These are phyloP conservation scores for Gnathonemus longibarbis DNA, from an alignment of 2,113 vertebrate genomes.

Conservation along the genomic window DNA sequence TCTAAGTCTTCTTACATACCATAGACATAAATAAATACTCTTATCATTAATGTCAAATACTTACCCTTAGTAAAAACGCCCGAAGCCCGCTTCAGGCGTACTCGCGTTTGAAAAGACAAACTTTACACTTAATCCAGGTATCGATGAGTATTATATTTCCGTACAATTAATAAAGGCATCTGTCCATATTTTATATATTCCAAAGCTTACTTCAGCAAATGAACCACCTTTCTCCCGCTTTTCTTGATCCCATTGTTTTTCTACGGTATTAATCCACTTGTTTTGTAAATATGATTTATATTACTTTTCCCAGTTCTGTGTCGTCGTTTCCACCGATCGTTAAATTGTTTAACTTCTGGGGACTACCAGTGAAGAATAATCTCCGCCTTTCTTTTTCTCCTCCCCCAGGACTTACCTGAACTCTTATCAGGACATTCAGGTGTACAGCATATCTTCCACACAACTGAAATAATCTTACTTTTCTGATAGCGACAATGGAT, in stretches of 20 bases:
- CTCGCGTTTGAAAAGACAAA: not conserved
- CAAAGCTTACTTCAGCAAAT: not conserved
- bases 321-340: not conserved
- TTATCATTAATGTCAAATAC: not conserved
- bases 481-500: not conserved
- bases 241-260: not conserved
- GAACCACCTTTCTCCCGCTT: not conserved
- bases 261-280: not conserved
- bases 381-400: conserved; percentile 27
- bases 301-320: not conserved
- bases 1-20: not conserved
- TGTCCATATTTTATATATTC: not conserved
- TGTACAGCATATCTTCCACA: not conserved
- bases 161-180: not conserved
- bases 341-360: conserved; percentile 8
- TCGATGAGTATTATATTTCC: not conserved
- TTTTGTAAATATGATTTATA: not conserved
- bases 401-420: conserved; percentile 17
- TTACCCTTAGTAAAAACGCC: conserved; percentile 28
- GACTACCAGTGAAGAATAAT: not conserved
- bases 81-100: not conserved
- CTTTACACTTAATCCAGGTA: not conserved
- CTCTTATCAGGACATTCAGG: conserved; percentile 2
- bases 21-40: not conserved
- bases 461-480: not conserved